phyloP scores from a whole-genome alignment of 2,797 vertebrate species.

The Parauchenoglanis ngamensis region DNA sequence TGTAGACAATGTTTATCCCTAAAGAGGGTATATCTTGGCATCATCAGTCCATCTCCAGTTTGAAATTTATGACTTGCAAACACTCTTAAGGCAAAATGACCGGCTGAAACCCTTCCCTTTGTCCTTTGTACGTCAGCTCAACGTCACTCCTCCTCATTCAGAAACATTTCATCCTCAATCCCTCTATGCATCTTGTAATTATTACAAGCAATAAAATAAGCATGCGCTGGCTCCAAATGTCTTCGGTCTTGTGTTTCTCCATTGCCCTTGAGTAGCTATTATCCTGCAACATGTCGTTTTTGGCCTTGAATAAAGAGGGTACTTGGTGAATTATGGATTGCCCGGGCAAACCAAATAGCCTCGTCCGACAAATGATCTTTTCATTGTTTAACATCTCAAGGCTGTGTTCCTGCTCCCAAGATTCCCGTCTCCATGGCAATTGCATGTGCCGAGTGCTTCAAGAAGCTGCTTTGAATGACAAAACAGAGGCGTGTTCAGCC shows the following conservation, averaged over 20 bases:
- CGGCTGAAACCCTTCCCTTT: conserved; percentile 5
- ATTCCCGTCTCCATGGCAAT: conserved; percentile 63
- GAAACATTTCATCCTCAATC: not conserved
- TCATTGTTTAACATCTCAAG: conserved; percentile 70
- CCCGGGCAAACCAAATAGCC: conserved; percentile 53
- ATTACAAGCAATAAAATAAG: not conserved
- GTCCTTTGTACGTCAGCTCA: not conserved
- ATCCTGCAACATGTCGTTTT: conserved; percentile 50
- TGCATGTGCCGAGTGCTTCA: conserved; percentile 48
- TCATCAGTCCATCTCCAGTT: conserved; percentile 2
- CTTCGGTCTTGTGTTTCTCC: conserved; percentile 33
- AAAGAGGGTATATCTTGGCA: conserved; percentile 1
- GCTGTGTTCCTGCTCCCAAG: conserved; percentile 51
- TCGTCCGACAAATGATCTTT: conserved; percentile 56
- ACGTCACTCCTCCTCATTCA: not conserved
- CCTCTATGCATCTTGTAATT: not conserved
- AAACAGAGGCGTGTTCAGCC: not conserved
- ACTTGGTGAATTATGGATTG: conserved; percentile 51
- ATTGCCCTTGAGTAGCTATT: conserved; percentile 30
- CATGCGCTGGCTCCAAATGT: not conserved
- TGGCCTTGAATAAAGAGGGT: conserved; percentile 59
- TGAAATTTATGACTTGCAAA: conserved; percentile 9
- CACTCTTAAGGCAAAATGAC: conserved; percentile 26
- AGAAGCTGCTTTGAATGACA: conserved; percentile 53
- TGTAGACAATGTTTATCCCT: not conserved